Conservation (phyloP, 2,888 invertebrate genomes). For the Falcaria lacertinaria region DNA sequence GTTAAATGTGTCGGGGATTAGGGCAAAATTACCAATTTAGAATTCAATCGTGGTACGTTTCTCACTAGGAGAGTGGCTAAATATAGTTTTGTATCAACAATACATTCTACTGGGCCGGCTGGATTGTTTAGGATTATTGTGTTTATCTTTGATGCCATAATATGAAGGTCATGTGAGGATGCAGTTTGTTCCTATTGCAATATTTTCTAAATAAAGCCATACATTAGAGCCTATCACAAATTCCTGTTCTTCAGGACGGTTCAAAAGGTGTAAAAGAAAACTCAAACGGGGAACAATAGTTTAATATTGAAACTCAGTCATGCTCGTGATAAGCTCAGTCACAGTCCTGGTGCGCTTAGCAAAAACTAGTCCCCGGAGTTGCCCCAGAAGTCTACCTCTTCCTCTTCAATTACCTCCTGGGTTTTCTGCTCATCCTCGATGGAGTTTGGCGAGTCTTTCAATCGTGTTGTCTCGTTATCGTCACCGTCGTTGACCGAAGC, state of each 20-base stretch:
- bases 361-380: conserved; percentile 63
- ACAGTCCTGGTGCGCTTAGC: conserved; percentile 54
- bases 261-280: conserved; percentile 51
- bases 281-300: conserved; percentile 52
- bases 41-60: too few relatives aligned
- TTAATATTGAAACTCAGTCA: conserved; percentile 70
- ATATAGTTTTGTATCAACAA: too few relatives aligned
- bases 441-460: conserved; percentile 55
- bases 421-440: conserved; percentile 60
- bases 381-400: conserved; percentile 69
- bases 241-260: conserved; percentile 47
- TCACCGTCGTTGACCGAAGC: conserved; percentile 42
- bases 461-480: conserved; percentile 32
- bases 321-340: conserved; percentile 61
- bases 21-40: too few relatives aligned
- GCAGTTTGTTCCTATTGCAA: conserved; percentile 3
- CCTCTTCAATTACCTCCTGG: conserved; percentile 66
- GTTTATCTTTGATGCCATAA: neutral
- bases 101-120: too few relatives aligned
- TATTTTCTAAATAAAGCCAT: conserved; percentile 48
- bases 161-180: too few relatives aligned
- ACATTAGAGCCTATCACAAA: conserved; percentile 45
- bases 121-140: neutral
- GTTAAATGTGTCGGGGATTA: too few relatives aligned
- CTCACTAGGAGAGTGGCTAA: too few relatives aligned